Evolutionary conservation across 2,797 vertebrate genomes (phyloP).

Genomic region (Parauchenoglanis punctatus): DNA sequence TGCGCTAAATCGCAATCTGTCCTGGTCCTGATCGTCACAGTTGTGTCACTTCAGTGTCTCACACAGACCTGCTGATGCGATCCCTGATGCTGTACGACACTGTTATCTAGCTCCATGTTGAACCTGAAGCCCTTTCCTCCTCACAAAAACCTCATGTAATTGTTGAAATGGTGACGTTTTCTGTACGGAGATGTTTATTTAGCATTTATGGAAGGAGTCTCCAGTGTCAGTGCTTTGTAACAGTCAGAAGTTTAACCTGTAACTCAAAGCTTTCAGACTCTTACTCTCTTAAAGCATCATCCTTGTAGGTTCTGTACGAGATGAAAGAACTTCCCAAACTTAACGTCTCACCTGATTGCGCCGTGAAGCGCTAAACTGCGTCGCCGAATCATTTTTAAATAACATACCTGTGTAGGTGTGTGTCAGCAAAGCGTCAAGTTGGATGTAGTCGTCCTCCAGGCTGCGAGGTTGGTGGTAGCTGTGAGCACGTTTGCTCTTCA

Average conservation of each 20-base stretch:
- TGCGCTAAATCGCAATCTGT: too few species aligned
- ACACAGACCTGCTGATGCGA: background rate
- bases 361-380: background rate
- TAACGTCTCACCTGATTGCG: background rate
- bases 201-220: background rate
- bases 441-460: conserved; percentile 81
- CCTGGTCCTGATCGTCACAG: background rate
- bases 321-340: background rate
- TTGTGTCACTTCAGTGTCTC: background rate
- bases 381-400: background rate
- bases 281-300: too few species aligned
- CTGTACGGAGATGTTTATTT: background rate
- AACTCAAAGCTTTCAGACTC: background rate
- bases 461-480: conserved; percentile 93
- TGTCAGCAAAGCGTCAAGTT: conserved; percentile 77
- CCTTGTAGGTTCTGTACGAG: background rate
- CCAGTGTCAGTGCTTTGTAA: background rate
- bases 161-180: background rate
- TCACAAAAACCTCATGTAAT: background rate
- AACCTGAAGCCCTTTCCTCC: background rate
- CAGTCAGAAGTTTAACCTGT: background rate
- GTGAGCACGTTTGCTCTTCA: conserved; percentile 97
- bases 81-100: background rate
- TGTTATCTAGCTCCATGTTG: background rate
- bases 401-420: conserved; percentile 85